A percentile compares a stretch with the other conserved stretches of the same genome.
phyloP scores from a whole-genome alignment of 1,140 invertebrate genomes.

The Achatina immaculata region DNA sequence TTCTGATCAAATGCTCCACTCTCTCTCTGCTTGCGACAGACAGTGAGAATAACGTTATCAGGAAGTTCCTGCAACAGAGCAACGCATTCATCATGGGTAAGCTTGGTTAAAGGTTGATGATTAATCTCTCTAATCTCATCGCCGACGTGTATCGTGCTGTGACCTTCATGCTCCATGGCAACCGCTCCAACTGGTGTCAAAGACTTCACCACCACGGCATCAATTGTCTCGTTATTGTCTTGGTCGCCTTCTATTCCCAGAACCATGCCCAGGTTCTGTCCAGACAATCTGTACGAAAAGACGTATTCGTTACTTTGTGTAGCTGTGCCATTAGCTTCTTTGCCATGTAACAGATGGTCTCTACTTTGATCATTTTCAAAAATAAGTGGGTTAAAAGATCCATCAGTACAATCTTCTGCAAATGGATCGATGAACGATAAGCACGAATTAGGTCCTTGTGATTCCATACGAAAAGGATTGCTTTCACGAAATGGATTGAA shows the following conservation, averaged over 20 bases:
- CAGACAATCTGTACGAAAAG: conserved; percentile 83
- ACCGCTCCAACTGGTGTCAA: conserved; percentile 90
- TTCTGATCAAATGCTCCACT: background rate
- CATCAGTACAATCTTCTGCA: background rate
- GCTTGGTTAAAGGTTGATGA: conserved; percentile 79
- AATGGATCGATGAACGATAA: background rate
- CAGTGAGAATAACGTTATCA: conserved; percentile 51
- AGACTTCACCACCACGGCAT: conserved; percentile 87
- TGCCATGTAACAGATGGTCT: background rate
- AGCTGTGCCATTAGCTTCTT: background rate
- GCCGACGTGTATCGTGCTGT: conserved; percentile 75
- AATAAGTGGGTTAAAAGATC: no score
- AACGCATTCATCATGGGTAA: conserved; percentile 90
- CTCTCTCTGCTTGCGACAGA: background rate
- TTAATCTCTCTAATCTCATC: conserved; percentile 92
- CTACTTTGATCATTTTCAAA: background rate
- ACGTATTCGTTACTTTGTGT: conserved; percentile 72
- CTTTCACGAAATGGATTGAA: background rate
- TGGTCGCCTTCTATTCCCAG: conserved; percentile 91
- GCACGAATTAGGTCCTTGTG: background rate
- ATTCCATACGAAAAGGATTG: background rate
- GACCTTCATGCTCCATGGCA: conserved; percentile 82
- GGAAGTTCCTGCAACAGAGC: conserved; percentile 73
- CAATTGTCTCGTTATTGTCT: conserved; percentile 76
- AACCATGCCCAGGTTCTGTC: conserved; percentile 90